phyloP scores from a whole-genome alignment of 2,888 invertebrate species.

The Papilio demoleus region DNA sequence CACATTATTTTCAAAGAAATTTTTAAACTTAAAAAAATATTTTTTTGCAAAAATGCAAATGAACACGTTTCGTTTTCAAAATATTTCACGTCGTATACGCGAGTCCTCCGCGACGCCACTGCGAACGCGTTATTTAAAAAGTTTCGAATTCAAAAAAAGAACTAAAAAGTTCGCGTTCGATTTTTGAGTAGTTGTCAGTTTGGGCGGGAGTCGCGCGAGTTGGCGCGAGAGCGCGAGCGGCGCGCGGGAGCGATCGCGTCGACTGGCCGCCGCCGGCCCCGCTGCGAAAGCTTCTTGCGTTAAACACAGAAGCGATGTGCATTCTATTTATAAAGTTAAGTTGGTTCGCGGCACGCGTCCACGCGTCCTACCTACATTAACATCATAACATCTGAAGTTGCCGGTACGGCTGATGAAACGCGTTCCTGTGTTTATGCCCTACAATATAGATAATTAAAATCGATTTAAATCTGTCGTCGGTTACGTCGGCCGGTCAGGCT shows the following conservation, averaged over 20 bases:
- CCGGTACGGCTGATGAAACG: constrained; percentile 75
- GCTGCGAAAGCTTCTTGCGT: constrained; percentile 77
- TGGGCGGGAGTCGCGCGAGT: constrained; percentile 58
- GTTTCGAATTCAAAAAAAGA: constrained; percentile 43
- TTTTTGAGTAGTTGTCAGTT: constrained; percentile 61
- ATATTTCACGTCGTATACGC: constrained; percentile 27
- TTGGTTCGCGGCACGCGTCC: constrained; percentile 73
- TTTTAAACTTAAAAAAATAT: constrained; percentile 4
- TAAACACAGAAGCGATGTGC: constrained; percentile 74
- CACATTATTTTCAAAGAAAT: constrained; percentile 23
- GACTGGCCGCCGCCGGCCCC: constrained; percentile 70
- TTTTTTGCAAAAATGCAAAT: constrained; percentile 31
- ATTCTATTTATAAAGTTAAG: constrained; percentile 81
- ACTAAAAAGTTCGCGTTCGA: constrained; percentile 53
- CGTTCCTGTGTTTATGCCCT: constrained; percentile 54
- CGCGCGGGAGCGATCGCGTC: constrained; percentile 67
- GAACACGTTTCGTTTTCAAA: constrained; percentile 38
- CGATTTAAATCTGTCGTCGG: constrained; percentile 49
- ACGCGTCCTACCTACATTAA: constrained; percentile 61
- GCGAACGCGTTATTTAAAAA: constrained; percentile 44
- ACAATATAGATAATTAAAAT: constrained; percentile 54
- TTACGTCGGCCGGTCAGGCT: constrained; percentile 41
- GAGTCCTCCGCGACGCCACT: constrained; percentile 38
- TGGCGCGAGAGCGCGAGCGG: constrained; percentile 73
- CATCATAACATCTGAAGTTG: constrained; percentile 77